Percentiles rank a stretch among this genome's conserved stretches.
Evolutionary conservation across 2,888 invertebrate species (phyloP).

Genomic region (Drosophila austrosaltans): DNA sequence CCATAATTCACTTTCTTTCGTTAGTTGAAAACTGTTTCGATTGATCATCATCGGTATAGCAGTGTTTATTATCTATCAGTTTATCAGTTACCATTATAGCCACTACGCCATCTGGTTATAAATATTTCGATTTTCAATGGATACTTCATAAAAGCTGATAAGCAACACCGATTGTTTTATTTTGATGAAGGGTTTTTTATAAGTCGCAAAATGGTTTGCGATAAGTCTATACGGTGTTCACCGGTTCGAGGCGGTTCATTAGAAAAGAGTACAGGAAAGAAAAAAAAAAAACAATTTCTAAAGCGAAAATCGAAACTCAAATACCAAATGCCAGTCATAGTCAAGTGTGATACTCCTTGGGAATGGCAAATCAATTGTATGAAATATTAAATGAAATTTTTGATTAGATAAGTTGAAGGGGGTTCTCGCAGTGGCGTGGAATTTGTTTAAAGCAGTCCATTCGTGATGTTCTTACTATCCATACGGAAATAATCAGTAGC

Average conservation of each 20-base stretch:
- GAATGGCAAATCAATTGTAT: constrained; percentile 66
- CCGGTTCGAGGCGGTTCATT: not conserved
- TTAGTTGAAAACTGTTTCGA: not conserved
- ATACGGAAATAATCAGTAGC: constrained; percentile 24
- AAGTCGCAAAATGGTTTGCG: constrained; percentile 10
- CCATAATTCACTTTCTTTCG: constrained; percentile 6
- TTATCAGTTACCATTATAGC: not conserved
- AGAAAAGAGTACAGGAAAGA: not conserved
- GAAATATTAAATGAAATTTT: constrained; percentile 56
- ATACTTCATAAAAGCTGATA: not conserved
- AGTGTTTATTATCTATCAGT: constrained; percentile 11
- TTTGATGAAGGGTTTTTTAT: constrained; percentile 2
- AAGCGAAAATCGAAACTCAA: constrained; percentile 20
- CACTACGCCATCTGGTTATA: not conserved
- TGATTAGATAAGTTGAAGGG: constrained; percentile 64
- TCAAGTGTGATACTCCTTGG: constrained; percentile 54
- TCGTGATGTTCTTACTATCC: constrained; percentile 29
- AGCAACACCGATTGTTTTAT: not conserved
- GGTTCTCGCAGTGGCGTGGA: constrained; percentile 8
- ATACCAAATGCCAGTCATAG: constrained; percentile 35
- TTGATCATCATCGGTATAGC: not conserved
- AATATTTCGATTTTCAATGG: constrained; percentile 5
- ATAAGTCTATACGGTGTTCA: not conserved
- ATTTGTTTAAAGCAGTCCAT: constrained; percentile 25
- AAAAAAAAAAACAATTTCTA: not conserved